A percentile compares a stretch with the other conserved stretches of the same genome.
Conservation (phyloP, 2,888 invertebrate species). For the Plemyria rubiginata region DNA sequence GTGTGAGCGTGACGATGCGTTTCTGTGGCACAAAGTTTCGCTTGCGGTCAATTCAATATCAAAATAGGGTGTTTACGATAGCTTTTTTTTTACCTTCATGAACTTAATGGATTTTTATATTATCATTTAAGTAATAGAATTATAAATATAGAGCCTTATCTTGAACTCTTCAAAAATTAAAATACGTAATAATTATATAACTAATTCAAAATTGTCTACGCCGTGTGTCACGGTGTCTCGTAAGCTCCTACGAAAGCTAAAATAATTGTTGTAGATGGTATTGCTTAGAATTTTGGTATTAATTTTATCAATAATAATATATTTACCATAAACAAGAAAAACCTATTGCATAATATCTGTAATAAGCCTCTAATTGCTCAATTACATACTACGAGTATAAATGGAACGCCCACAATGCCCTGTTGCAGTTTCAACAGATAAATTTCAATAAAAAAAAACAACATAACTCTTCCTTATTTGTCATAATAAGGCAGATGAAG, state of each 20-base stretch:
- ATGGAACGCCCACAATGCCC: background rate
- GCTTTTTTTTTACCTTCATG: background rate
- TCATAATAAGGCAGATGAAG: constrained; percentile 38
- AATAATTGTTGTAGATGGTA: too few species aligned
- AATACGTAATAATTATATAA: too few species aligned
- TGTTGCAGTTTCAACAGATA: background rate
- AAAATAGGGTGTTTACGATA: background rate
- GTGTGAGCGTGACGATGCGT: constrained; percentile 54
- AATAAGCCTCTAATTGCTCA: background rate
- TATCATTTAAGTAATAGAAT: too few species aligned
- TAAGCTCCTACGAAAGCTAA: too few species aligned
- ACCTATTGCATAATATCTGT: background rate
- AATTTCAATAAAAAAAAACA: constrained; percentile 15
- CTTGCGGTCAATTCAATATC: constrained; percentile 12
- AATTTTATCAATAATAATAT: too few species aligned
- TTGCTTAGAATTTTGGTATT: too few species aligned
- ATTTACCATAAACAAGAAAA: too few species aligned
- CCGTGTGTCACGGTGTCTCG: too few species aligned
- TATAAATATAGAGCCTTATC: too few species aligned
- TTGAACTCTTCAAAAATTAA: too few species aligned
- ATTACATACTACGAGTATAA: background rate
- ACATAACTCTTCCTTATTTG: constrained; percentile 35
- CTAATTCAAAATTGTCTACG: too few species aligned
- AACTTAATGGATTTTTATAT: too few species aligned
- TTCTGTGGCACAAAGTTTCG: constrained; percentile 39